These are phyloP conservation scores for Takifugu rubripes DNA, from an alignment of 2,797 vertebrate species.

Conservation along the genomic window DNA sequence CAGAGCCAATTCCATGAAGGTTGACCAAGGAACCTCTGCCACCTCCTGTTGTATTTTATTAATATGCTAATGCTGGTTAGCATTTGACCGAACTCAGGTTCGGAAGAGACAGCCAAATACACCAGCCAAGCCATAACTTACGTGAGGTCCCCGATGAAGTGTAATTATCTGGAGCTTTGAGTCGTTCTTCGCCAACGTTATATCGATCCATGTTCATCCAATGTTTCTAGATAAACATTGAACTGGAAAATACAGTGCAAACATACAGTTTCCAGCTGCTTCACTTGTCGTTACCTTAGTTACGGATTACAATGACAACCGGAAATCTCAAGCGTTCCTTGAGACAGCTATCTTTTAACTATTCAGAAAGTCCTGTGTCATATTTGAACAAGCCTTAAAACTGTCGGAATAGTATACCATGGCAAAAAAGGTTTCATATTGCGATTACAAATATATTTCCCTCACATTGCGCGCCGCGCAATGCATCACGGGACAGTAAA, in stretches of 20 bases:
- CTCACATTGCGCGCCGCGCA: conserved; percentile 26
- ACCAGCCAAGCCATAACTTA: conserved; percentile 35
- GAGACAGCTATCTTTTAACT: background rate
- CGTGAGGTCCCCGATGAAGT: conserved; percentile 37
- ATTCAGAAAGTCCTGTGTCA: fast-evolving
- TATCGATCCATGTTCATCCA: background rate
- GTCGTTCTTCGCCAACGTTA: conserved; percentile 55
- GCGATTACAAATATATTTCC: background rate
- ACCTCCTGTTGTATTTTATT: background rate
- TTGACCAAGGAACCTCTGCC: too few species aligned
- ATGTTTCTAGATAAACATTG: background rate
- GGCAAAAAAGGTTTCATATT: too few species aligned
- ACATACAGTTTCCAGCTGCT: background rate
- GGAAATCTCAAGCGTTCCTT: background rate
- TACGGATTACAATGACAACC: conserved; percentile 12
- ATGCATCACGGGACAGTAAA: conserved; percentile 55
- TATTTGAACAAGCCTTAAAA: too few species aligned
- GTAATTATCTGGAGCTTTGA: conserved; percentile 70
- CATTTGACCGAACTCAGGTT: background rate
- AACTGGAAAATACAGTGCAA: background rate
- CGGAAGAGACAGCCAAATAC: background rate
- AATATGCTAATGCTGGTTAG: conserved; percentile 12
- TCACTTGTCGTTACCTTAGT: conserved; percentile 41
- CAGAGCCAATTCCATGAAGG: too few species aligned
- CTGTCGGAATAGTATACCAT: too few species aligned